Evolutionary conservation across 2,113 vertebrate species (phyloP).

Genomic region (Zosterops lateralis): DNA sequence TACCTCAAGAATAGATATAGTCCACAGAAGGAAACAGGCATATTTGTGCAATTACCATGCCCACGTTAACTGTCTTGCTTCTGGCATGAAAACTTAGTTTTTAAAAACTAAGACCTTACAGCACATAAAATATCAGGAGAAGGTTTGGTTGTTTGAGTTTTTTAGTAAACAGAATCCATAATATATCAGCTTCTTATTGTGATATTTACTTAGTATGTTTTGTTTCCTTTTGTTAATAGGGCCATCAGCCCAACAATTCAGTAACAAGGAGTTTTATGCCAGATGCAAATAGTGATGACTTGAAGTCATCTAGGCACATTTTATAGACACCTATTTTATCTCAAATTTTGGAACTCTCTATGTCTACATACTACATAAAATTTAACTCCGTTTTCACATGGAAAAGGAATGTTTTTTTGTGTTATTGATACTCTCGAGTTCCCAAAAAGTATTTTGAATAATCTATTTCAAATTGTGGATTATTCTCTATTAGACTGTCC

Average conservation of each 20-base stretch:
- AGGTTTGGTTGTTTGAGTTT: not conserved
- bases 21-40: not conserved
- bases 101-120: not conserved
- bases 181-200: not conserved
- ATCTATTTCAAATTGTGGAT: not conserved
- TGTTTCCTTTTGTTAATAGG: not conserved
- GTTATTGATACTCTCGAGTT: not conserved
- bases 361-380: not conserved
- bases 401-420: not conserved
- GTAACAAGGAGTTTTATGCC: not conserved
- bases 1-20: not conserved
- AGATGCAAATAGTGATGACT: not conserved
- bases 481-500: not conserved
- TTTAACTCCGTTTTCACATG: not conserved
- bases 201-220: not conserved
- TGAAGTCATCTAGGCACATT: not conserved
- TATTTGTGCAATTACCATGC: not conserved
- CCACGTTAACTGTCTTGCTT: not conserved
- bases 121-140: not conserved
- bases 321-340: not conserved
- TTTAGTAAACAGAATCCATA: not conserved
- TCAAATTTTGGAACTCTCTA: not conserved
- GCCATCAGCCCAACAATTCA: not conserved
- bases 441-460: not conserved
- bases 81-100: not conserved